Conservation (phyloP, 2,888 invertebrate species). For the Lithosia quadra region DNA sequence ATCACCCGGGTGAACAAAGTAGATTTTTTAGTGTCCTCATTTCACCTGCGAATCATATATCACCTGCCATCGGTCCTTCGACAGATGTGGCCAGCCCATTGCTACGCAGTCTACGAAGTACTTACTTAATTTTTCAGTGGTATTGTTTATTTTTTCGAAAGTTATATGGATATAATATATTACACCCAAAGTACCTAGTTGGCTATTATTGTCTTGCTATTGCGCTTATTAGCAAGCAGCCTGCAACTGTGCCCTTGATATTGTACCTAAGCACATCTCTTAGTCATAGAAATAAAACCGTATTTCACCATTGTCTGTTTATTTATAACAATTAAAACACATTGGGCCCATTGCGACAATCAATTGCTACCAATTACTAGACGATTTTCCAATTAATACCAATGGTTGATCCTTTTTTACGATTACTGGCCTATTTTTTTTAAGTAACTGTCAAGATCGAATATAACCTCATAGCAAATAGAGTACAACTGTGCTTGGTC, state of each 20-base stretch:
- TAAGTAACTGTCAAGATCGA: constrained; percentile 14
- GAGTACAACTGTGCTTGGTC: neutral
- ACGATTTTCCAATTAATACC: constrained; percentile 62
- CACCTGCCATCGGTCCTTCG: too few relatives aligned
- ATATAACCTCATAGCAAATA: constrained; percentile 8
- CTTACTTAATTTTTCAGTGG: too few relatives aligned
- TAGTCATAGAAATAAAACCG: constrained; percentile 11
- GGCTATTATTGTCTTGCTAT: too few relatives aligned
- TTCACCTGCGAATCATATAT: too few relatives aligned
- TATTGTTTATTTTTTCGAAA: too few relatives aligned
- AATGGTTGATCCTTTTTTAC: constrained; percentile 45
- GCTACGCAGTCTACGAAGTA: too few relatives aligned
- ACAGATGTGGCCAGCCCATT: too few relatives aligned
- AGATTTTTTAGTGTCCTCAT: too few relatives aligned
- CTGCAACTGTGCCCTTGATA: neutral
- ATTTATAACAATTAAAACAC: constrained; percentile 59
- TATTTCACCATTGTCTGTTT: constrained; percentile 28
- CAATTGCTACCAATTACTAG: constrained; percentile 62
- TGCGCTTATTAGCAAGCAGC: neutral
- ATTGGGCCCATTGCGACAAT: constrained; percentile 51
- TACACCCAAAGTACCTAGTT: too few relatives aligned
- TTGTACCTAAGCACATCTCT: neutral
- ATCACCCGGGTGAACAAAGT: too few relatives aligned
- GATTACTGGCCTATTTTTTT: constrained; percentile 48
- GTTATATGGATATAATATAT: too few relatives aligned